A percentile compares a stretch with the other conserved stretches of the same genome.
These are phyloP conservation scores for Drosophila equinoxialis DNA, from an alignment of 1,140 invertebrate genomes.

Conservation along the genomic window DNA sequence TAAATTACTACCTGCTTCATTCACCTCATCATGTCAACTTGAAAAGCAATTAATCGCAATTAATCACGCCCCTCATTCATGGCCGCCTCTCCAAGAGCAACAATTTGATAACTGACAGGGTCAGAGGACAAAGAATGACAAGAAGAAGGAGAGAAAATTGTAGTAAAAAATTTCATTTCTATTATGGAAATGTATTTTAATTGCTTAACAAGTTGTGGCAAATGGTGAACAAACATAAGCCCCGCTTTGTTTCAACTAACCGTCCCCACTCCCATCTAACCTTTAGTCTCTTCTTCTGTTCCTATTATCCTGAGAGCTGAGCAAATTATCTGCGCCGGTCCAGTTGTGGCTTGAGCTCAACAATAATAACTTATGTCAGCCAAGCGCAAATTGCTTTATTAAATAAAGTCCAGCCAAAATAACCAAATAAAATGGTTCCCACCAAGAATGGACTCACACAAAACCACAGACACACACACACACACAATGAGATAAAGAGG, in stretches of 20 bases:
- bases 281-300: background rate
- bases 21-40: conserved; percentile 39
- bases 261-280: background rate
- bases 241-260: background rate
- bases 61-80: conserved; percentile 49
- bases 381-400: conserved; percentile 82
- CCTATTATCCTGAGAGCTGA: conserved; percentile 15
- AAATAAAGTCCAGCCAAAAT: conserved; percentile 79
- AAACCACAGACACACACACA: conserved; percentile 20
- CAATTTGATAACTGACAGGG: background rate
- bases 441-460: conserved; percentile 43
- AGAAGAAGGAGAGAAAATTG: conserved; percentile 4
- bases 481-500: background rate
- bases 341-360: conserved; percentile 65
- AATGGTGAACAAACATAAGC: conserved; percentile 38
- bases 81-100: background rate
- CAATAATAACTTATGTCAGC: conserved; percentile 79
- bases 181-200: conserved; percentile 78
- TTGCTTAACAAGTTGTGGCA: conserved; percentile 69
- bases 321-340: conserved; percentile 64
- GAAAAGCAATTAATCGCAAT: conserved; percentile 64
- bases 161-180: conserved; percentile 20
- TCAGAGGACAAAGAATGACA: background rate
- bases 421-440: conserved; percentile 60
- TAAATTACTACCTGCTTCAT: conserved; percentile 13